Evolutionary conservation across 1,140 invertebrate species (phyloP).

Genomic region (Doryteuthis pealeii): DNA sequence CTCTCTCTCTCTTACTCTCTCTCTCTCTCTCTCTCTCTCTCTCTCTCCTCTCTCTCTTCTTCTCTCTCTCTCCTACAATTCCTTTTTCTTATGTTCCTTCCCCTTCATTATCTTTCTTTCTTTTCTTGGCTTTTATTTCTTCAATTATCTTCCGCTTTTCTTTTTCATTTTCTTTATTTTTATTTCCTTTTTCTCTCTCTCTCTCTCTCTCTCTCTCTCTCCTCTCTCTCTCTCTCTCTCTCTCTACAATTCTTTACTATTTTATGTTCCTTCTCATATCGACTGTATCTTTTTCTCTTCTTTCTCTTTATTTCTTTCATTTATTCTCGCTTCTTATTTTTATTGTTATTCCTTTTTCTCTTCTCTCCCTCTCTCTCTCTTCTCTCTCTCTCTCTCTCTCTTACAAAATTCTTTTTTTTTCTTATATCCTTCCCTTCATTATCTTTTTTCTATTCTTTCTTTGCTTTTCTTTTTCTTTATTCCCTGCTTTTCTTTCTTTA

Average conservation of each 20-base stretch:
- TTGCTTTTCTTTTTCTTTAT: conserved; percentile 9
- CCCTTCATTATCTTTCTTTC: not conserved
- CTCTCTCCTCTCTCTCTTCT: not conserved
- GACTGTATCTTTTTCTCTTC: too few relatives aligned
- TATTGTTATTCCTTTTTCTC: conserved; percentile 8
- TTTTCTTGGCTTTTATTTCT: not conserved
- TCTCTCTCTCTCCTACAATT: not conserved
- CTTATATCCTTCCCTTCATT: not conserved
- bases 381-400: conserved; percentile 12
- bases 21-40: conserved; percentile 3
- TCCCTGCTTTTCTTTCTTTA: too few relatives aligned
- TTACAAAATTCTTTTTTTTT: conserved; percentile 11
- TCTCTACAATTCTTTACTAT: too few relatives aligned
- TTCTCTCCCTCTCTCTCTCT: conserved; percentile 17
- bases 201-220: not conserved
- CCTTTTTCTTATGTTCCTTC: not conserved
- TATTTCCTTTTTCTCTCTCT: conserved; percentile 12
- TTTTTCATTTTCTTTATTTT: not conserved
- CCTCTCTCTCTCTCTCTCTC: conserved; percentile 17
- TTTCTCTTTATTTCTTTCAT: not conserved
- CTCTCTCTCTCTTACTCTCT: not conserved
- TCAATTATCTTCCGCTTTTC: not conserved
- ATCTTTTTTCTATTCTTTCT: conserved; percentile 11
- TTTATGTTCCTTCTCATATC: too few relatives aligned
- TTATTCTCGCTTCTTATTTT: conserved; percentile 8